Base-by-base conservation (phyloP, 2,888 invertebrate species). In the Ceratothoa steindachneri region DNA sequence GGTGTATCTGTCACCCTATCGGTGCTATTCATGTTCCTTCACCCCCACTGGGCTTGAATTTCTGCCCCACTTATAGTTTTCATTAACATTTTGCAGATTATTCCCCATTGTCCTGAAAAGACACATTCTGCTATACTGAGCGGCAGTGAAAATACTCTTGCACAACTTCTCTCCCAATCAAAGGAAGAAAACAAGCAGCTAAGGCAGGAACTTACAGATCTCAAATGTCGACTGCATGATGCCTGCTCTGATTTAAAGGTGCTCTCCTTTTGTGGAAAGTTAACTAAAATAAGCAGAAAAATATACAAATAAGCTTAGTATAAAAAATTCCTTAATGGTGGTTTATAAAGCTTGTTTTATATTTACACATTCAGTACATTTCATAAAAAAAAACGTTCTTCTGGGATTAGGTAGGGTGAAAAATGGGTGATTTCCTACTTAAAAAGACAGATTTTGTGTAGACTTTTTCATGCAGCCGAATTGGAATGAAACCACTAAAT, bases 181-280 rank as follows among this genome's bases (percentile, higher is more conserved):
- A 79, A 79, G 64, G 67, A 75, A 66, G 79, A 79, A 55, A 79
- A 74, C 67, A 72, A 76, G 24, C 53, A 55, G 15, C 64, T 79
- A 27, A 30, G 74, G n/a, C 76, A 70, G 22, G 79, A 79, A n/a
- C 65, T 67, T 1, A 67, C 73, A 1, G 73, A 76, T 27, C 69
- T 79, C 3, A 72, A 69, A 22, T 79, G 79, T 66, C 69, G 74
- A 12, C 72, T 79, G 22, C 76, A 79, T 51, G 79, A 79, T 70
- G 79, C 76, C 5, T 72, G 74, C 69, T 72, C 79, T 22, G 79
- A 79, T 51, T 71, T 72, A 0, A 79, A 79, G 76, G 79, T 79
- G 12, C 24, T 60, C 7, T 3, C n/a, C n/a, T n/a, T n/a, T n/a
- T n/a, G n/a, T n/a, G n/a, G n/a, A n/a, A n/a, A 60, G 9, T 7